Conservation (phyloP, 2,888 invertebrate species). For the Sphaerophoria taeniata region DNA sequence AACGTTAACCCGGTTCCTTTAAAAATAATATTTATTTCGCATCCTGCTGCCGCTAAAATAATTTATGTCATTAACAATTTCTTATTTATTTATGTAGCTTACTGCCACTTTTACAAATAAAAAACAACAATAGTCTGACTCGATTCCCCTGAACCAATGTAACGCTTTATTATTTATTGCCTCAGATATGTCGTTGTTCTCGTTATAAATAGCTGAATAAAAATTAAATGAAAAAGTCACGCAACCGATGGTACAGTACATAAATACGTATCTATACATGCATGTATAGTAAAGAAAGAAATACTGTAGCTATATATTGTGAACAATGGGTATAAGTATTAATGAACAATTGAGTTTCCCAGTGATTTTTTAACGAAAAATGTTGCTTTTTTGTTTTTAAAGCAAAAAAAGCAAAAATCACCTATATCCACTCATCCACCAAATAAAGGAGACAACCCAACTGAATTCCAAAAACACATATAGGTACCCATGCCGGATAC, state of each 20-base stretch:
- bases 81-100: conserved; percentile 28
- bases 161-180: conserved; percentile 51
- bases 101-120: conserved; percentile 18
- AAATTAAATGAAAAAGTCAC: conserved; percentile 15
- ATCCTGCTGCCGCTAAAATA: neutral
- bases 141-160: conserved; percentile 15
- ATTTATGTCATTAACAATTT: conserved; percentile 20
- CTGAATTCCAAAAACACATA: neutral
- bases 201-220: conserved; percentile 36
- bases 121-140: conserved; percentile 8
- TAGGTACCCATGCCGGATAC: conserved; percentile 14
- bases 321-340: conserved; percentile 16
- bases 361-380: conserved; percentile 60
- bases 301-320: too few relatives aligned
- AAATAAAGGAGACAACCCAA: neutral
- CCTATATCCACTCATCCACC: neutral
- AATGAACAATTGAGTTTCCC: conserved; percentile 63
- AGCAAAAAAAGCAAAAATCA: conserved; percentile 18
- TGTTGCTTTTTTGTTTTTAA: conserved; percentile 23
- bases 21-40: too few relatives aligned
- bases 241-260: conserved; percentile 3
- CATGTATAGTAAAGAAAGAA: neutral
- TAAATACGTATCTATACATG: neutral
- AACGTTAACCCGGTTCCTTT: too few relatives aligned
- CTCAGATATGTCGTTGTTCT: conserved; percentile 36